Base-by-base conservation (phyloP, 1,140 invertebrate genomes). In the Dinoponera quadriceps region DNA sequence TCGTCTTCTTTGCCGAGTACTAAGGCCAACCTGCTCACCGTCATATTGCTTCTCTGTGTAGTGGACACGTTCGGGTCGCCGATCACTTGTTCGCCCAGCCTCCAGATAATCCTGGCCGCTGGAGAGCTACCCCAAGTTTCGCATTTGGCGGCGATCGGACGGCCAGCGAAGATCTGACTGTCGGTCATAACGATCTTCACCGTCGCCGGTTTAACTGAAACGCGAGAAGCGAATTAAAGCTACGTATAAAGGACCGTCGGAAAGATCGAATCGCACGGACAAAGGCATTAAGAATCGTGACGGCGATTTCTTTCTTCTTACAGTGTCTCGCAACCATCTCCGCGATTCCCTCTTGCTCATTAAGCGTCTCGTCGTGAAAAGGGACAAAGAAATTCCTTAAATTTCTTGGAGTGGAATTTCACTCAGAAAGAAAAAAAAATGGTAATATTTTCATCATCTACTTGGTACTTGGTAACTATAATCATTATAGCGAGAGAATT, bases 1-100 rank as follows among this genome's bases (percentile, higher is more conserved):
- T 98, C 97, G 93, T 99, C 97, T 51, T 97, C 95, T 83, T 96
- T 96, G 29, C 95, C 95, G 29, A 97, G 96, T 25, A 95, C 95
- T 87, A 98, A 95, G n/a, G 95, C 96, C 72, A 98, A 93, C 77
- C 96, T 96, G 92, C 97, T 98, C 60, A 95, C 95, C 14, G 97
- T 97, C 55, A 96, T 95, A 91, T 97, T 97, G 73, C 95, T 96
- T 83, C 95, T 95, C 91, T 95, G 93, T 18, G 89, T 93, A 25
- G 90, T 91, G 18, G 94, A 94, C 68, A 94, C 92, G 65, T 93
- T 94, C 18, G 95, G 93, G 83, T 95, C 94, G 82, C 95, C 95
- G 89, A 97, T 95, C 85, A 95, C 94, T 83, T 95, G 95, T 63
- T 96, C 96, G 72, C 96, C 96, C 27, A 97, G 93, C 72, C 96